A percentile compares a stretch with the other conserved stretches of the same genome.
These are phyloP conservation scores for Ashinkailepas kermadecensis DNA, from an alignment of 2,888 invertebrate genomes.

Conservation along the genomic window DNA sequence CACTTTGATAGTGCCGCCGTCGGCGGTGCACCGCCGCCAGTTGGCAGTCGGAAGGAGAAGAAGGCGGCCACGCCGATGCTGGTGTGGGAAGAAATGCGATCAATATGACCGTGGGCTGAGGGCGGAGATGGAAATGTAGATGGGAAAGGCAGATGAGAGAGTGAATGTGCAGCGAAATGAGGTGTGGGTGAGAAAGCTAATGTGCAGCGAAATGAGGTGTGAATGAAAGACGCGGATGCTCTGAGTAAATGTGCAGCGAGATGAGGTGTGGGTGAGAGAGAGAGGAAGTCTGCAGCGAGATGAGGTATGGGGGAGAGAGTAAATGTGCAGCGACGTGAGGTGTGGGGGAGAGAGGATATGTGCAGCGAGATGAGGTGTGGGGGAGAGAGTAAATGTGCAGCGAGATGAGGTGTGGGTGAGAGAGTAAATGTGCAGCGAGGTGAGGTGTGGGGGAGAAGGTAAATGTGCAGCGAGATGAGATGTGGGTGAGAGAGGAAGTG, in stretches of 20 bases:
- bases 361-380: too few relatives aligned
- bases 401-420: too few relatives aligned
- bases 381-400: too few relatives aligned
- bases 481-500: too few relatives aligned
- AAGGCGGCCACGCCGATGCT: background rate
- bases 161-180: background rate
- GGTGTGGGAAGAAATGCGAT: background rate
- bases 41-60: background rate
- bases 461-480: too few relatives aligned
- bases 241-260: background rate
- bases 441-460: too few relatives aligned
- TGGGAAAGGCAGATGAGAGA: background rate
- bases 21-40: background rate
- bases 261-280: background rate
- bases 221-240: background rate
- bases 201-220: background rate
- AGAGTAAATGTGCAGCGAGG: too few relatives aligned
- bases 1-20: constrained; percentile 12
- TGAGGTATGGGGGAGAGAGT: background rate
- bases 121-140: too few relatives aligned
- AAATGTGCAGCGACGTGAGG: background rate
- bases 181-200: background rate
- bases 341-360: background rate
- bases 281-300: too few relatives aligned
- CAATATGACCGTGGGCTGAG: background rate